phyloP scores from a whole-genome alignment of 1,140 invertebrate genomes.

The Zaprionus capensis region DNA sequence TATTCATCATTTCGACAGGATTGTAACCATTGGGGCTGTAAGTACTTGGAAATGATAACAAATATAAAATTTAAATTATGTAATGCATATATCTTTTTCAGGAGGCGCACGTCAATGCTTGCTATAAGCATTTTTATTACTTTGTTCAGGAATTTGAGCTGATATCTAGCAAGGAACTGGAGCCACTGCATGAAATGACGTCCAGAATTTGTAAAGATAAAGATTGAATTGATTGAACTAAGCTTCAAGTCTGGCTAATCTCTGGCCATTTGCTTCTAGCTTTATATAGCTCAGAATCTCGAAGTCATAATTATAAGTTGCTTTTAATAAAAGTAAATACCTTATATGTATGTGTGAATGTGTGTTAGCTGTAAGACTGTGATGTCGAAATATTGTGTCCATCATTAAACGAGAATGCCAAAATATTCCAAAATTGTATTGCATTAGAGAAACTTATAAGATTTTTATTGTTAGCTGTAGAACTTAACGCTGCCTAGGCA shows the following conservation, averaged over 20 bases:
- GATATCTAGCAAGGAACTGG: constrained; percentile 93
- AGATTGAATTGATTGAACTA: constrained; percentile 27
- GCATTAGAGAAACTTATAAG: background rate
- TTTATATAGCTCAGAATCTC: constrained; percentile 25
- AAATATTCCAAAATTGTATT: background rate
- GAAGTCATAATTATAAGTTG: constrained; percentile 45
- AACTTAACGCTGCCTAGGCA: background rate
- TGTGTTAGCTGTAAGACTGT: constrained; percentile 43
- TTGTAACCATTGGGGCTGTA: constrained; percentile 95
- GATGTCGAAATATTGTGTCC: constrained; percentile 31
- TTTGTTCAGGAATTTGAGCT: constrained; percentile 96
- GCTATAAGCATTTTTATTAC: constrained; percentile 98
- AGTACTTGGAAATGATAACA: constrained; percentile 79
- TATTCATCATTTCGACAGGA: constrained; percentile 97
- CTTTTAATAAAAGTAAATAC: constrained; percentile 32
- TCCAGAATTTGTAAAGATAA: constrained; percentile 87
- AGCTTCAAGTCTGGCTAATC: constrained; percentile 1
- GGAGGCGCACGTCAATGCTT: constrained; percentile 98
- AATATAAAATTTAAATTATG: constrained; percentile 1
- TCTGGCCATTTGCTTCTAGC: constrained; percentile 1
- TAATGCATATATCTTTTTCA: constrained; percentile 83
- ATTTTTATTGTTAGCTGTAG: background rate
- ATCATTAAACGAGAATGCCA: constrained; percentile 33
- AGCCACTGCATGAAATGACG: constrained; percentile 93
- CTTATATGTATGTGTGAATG: constrained; percentile 27